Evolutionary conservation across 1,140 invertebrate genomes (phyloP).

Genomic region (Thereuonema tuberculata): DNA sequence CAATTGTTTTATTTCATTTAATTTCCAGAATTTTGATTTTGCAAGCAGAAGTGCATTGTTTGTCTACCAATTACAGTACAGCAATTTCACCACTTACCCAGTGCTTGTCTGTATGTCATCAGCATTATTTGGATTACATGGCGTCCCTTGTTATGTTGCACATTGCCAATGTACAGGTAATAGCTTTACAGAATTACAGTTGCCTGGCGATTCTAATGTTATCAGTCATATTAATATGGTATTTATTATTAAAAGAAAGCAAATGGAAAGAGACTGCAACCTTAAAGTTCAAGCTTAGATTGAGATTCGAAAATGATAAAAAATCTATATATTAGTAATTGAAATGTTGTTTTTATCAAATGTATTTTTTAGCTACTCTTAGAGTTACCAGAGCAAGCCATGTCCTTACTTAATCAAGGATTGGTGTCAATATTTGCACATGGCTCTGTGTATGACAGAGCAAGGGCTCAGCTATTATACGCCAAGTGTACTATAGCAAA

Average conservation of each 20-base stretch:
- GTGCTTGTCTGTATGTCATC: slow-evolving; percentile 50
- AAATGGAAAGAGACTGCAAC: too few relatives aligned
- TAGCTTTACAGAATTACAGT: too few relatives aligned
- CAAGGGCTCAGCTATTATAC: slow-evolving; percentile 41
- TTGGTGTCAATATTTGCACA: slow-evolving; percentile 58
- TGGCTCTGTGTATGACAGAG: slow-evolving; percentile 63
- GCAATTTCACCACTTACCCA: slow-evolving; percentile 47
- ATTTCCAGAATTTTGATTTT: slow-evolving; percentile 55
- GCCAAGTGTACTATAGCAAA: slow-evolving; percentile 29
- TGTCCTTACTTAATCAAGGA: slow-evolving; percentile 49
- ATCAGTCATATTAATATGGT: background rate
- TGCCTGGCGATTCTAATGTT: too few relatives aligned
- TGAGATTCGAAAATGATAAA: background rate
- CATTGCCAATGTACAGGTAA: slow-evolving; percentile 52
- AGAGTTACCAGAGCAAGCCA: slow-evolving; percentile 54
- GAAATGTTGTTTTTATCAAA: slow-evolving; percentile 6
- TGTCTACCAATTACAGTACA: slow-evolving; percentile 36
- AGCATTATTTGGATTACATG: slow-evolving; percentile 58
- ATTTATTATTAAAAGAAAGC: background rate
- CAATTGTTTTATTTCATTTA: slow-evolving; percentile 43
- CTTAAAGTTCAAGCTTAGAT: too few relatives aligned
- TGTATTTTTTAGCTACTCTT: slow-evolving; percentile 49
- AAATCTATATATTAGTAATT: background rate
- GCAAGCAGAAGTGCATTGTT: slow-evolving; percentile 51
- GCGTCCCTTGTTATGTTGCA: slow-evolving; percentile 57